Base-by-base conservation (phyloP, 2,888 invertebrate species). In the Sepiola atlantica region DNA sequence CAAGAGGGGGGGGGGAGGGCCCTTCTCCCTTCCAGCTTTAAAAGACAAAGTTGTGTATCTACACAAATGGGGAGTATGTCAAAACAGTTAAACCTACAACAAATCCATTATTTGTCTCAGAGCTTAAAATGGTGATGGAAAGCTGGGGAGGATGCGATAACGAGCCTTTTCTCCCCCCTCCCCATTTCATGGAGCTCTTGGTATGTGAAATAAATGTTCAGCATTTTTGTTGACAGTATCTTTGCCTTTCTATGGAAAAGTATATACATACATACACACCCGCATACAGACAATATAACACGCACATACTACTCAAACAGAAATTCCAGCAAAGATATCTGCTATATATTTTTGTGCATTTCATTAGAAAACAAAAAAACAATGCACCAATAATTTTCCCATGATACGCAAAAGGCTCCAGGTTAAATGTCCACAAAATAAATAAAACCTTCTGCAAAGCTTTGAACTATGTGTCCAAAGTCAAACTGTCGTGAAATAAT, bases 361-460 rank as follows among this genome's bases (percentile, higher is more conserved):
- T 77, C 45, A 32, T n/a, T 77, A 77, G 3, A 77, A 77, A 14
- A 45, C 45, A 45, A 45, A 45, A 45, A 45, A 45, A 45, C 45
- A 45, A 77, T 77, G 77, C 77, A 77, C 77, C 14, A 77, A n/a
- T n/a, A n/a, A 45, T 45, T 45, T 45, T 45, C 45, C n/a, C n/a
- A 32, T n/a, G n/a, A 77, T n/a, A 77, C n/a, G 16, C 77, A 77
- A 77, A 45, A 77, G 77, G 77, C 18, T 77, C 77, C 77, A 32
- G 77, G n/a, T n/a, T 77, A 77, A 32, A 77, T 77, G 77, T 77
- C 32, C 77, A 77, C 77, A 77, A 77, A 77, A 77, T 77, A 77
- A 77, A 77, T 77, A 77, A n/a, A 32, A 77, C n/a, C 77, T 77
- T 77, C 77, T 77, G 77, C n/a, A 77, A 77, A 77, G 77, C 77